Conservation (phyloP, 2,113 vertebrate genomes). For the Craseonycteris thonglongyai region DNA sequence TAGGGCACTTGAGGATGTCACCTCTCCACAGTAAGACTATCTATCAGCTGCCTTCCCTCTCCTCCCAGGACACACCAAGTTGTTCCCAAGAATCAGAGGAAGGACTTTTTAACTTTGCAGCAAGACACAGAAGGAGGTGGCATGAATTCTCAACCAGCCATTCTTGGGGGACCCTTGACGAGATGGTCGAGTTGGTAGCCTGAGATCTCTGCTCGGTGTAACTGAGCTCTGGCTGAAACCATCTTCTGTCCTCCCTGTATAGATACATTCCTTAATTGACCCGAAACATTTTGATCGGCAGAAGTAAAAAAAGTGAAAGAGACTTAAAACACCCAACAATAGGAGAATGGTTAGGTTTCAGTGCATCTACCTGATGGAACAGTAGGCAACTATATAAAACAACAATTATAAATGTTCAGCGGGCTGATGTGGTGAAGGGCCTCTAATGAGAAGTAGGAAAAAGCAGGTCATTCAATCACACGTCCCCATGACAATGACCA, state of each 20-base stretch:
- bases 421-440: neutral
- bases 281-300: neutral
- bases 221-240: neutral
- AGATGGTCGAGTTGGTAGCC: neutral
- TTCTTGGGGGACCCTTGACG: neutral
- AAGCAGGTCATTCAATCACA: neutral
- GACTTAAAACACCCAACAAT: neutral
- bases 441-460: neutral
- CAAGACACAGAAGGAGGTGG: neutral
- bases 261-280: neutral
- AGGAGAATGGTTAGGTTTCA: neutral
- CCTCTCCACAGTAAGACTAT: neutral
- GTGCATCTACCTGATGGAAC: neutral
- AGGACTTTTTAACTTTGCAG: neutral
- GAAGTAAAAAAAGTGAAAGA: neutral
- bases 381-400: neutral
- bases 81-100: neutral
- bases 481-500: neutral
- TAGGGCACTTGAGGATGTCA: neutral
- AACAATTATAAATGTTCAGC: neutral
- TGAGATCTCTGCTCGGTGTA: neutral
- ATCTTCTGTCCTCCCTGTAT: neutral
- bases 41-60: neutral
- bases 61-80: neutral
- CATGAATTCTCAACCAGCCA: rapidly evolving